Percentiles rank a stretch among this genome's conserved stretches.
These are phyloP conservation scores for Brienomyrus longianalis DNA, from an alignment of 2,113 vertebrate genomes.

Conservation along the genomic window DNA sequence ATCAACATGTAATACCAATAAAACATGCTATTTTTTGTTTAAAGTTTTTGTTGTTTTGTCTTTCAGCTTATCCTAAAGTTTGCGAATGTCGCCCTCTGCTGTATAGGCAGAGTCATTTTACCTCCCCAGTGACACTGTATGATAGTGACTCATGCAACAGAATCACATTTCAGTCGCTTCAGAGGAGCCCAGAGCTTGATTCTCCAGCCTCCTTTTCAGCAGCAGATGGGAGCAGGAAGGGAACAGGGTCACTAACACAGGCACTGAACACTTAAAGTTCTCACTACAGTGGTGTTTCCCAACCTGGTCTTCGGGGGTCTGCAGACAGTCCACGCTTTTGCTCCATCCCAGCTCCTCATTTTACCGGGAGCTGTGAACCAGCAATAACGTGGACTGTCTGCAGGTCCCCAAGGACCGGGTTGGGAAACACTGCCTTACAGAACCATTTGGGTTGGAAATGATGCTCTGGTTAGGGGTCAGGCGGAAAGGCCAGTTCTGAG, in stretches of 20 bases:
- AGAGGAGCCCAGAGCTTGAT: background rate
- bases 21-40: background rate
- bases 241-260: background rate
- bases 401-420: background rate
- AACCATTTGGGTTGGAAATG: background rate
- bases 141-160: background rate
- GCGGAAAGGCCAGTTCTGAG: background rate
- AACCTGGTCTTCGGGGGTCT: background rate
- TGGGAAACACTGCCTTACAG: background rate
- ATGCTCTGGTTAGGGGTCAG: background rate
- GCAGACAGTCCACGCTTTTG: background rate
- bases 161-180: background rate
- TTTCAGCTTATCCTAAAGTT: conserved; percentile 11
- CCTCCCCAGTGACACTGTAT: background rate
- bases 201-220: background rate
- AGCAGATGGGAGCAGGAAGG: background rate
- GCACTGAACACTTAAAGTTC: background rate
- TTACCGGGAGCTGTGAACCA: background rate
- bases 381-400: background rate
- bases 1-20: background rate
- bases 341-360: background rate
- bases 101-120: background rate
- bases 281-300: background rate
- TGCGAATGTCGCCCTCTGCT: background rate
- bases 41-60: conserved; percentile 30